Conservation (phyloP, 2,888 invertebrate genomes). For the Litoditis marina region DNA sequence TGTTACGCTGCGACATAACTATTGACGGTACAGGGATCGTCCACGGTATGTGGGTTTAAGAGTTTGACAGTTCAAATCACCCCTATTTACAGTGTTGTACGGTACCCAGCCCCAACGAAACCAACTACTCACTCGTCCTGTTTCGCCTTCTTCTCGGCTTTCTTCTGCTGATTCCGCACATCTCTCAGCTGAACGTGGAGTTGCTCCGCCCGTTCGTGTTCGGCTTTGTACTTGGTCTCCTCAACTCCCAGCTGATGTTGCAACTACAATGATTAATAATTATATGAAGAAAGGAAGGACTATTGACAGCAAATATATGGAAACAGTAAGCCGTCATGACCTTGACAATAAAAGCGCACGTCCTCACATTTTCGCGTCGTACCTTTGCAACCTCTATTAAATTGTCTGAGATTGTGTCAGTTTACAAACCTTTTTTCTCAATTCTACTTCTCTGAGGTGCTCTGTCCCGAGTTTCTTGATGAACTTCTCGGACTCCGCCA, state of each 20-base stretch:
- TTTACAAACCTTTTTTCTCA: conserved; percentile 14
- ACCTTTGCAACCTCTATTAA: too few species aligned
- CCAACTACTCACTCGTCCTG: conserved; percentile 32
- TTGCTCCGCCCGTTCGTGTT: conserved; percentile 18
- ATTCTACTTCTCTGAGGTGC: conserved; percentile 13
- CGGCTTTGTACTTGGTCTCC: conserved; percentile 6
- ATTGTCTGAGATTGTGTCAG: not conserved
- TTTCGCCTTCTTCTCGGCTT: conserved; percentile 37
- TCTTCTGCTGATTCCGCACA: conserved; percentile 29
- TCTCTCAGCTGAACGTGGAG: conserved; percentile 31
- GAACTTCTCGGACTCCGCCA: conserved; percentile 18
- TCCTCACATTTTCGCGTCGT: too few species aligned
- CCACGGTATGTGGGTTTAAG: too few species aligned
- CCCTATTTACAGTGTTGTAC: too few species aligned
- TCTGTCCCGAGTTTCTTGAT: conserved; percentile 15
- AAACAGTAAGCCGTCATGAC: too few species aligned
- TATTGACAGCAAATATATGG: too few species aligned
- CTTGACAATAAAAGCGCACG: too few species aligned
- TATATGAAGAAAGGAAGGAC: not conserved
- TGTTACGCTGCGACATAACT: too few species aligned
- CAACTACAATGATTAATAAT: conserved; percentile 3
- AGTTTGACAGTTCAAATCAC: too few species aligned
- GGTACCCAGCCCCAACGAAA: too few species aligned
- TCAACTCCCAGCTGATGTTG: conserved; percentile 9
- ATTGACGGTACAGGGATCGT: too few species aligned